A percentile compares a stretch with the other conserved stretches of the same genome.
phyloP scores from a whole-genome alignment of 2,888 invertebrate genomes.

The Drosophila mulleri region DNA sequence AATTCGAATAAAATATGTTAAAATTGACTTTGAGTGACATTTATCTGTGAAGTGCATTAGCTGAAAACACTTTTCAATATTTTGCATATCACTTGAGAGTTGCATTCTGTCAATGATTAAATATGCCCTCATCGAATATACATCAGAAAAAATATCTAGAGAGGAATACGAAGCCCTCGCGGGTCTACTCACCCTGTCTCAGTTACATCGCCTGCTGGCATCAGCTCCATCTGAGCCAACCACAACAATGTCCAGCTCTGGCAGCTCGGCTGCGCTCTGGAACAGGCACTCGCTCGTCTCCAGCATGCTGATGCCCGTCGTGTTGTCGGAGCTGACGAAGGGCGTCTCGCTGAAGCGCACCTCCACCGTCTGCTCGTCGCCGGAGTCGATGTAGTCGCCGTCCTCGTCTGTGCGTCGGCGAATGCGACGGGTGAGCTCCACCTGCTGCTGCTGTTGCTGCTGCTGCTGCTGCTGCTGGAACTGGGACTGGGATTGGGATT shows the following conservation, averaged over 20 bases:
- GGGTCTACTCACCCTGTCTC: slow-evolving; percentile 75
- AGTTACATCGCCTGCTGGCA: slow-evolving; percentile 64
- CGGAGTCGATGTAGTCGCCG: slow-evolving; percentile 78
- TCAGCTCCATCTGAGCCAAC: slow-evolving; percentile 22
- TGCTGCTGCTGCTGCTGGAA: slow-evolving; percentile 9
- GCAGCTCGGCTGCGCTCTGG: slow-evolving; percentile 55
- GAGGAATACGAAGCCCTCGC: too few species aligned
- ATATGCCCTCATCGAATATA: neutral
- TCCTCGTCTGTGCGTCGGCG: slow-evolving; percentile 65
- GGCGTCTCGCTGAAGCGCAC: slow-evolving; percentile 84
- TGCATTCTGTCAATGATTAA: neutral
- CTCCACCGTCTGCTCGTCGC: slow-evolving; percentile 83
- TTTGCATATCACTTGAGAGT: slow-evolving; percentile 10
- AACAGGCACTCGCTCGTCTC: slow-evolving; percentile 66
- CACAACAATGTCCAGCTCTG: slow-evolving; percentile 42
- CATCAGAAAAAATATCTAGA: neutral
- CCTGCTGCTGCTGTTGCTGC: slow-evolving; percentile 66
- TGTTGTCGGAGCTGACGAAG: slow-evolving; percentile 83
- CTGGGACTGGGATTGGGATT: slow-evolving; percentile 42
- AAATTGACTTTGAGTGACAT: slow-evolving; percentile 22
- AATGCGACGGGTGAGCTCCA: slow-evolving; percentile 71
- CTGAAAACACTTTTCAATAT: slow-evolving; percentile 8
- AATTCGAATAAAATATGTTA: neutral
- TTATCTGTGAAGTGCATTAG: slow-evolving; percentile 19
- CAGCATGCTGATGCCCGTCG: slow-evolving; percentile 80